A percentile compares a stretch with the other conserved stretches of the same genome.
phyloP scores from a whole-genome alignment of 1,140 invertebrate genomes.

The Scaptomyza montana region DNA sequence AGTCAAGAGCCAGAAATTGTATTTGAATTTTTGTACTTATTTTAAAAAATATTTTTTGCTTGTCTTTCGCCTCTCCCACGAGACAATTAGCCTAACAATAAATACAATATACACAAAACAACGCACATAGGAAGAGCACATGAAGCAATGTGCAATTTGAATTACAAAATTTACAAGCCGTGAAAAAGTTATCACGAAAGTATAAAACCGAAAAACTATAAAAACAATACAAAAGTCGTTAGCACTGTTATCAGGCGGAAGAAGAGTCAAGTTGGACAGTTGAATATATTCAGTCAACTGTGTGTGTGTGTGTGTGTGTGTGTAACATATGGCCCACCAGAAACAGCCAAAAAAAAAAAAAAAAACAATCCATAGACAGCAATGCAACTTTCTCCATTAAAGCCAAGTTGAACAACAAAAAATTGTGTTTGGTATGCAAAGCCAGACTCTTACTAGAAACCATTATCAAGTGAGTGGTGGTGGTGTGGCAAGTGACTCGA shows the following conservation, averaged over 20 bases:
- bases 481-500: slow-evolving; percentile 33
- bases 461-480: background rate
- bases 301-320: slow-evolving; percentile 7
- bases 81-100: slow-evolving; percentile 62
- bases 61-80: slow-evolving; percentile 51
- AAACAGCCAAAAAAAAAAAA: slow-evolving; percentile 22
- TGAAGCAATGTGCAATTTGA: slow-evolving; percentile 72
- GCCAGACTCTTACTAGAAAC: slow-evolving; percentile 29
- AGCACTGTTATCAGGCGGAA: slow-evolving; percentile 60
- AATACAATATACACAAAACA: slow-evolving; percentile 10
- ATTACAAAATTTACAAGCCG: slow-evolving; percentile 71
- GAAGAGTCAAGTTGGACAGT: slow-evolving; percentile 49
- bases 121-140: slow-evolving; percentile 48
- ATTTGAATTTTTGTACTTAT: slow-evolving; percentile 43
- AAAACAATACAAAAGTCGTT: slow-evolving; percentile 39
- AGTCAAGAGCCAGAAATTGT: slow-evolving; percentile 25
- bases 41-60: slow-evolving; percentile 6
- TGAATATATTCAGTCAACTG: slow-evolving; percentile 31
- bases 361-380: slow-evolving; percentile 18
- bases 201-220: slow-evolving; percentile 11
- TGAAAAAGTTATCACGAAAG: slow-evolving; percentile 43
- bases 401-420: slow-evolving; percentile 10
- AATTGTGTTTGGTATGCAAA: slow-evolving; percentile 45
- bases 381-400: slow-evolving; percentile 56
- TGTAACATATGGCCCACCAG: slow-evolving; percentile 36